These are phyloP conservation scores for Tursiops truncatus DNA, from an alignment of 2,113 vertebrate species.

Conservation along the genomic window DNA sequence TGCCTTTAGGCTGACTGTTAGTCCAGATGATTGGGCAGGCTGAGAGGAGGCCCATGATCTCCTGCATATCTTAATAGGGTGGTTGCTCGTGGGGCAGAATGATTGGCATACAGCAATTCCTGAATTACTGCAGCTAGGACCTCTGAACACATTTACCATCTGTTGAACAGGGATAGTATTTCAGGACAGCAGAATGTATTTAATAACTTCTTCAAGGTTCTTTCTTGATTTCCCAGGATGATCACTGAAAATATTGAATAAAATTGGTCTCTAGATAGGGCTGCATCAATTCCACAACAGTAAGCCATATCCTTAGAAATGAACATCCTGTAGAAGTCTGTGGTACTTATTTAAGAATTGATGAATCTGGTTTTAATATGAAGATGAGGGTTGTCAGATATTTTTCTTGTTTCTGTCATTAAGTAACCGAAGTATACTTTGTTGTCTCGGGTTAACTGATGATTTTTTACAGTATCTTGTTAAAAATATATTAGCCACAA, in stretches of 20 bases:
- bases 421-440: not conserved
- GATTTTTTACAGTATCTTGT: not conserved
- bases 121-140: slow-evolving; percentile 58
- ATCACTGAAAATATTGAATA: slow-evolving; percentile 65
- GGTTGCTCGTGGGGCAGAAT: slow-evolving; percentile 13
- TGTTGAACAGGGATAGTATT: slow-evolving; percentile 68
- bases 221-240: slow-evolving; percentile 70
- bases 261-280: slow-evolving; percentile 43
- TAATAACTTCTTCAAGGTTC: slow-evolving; percentile 67
- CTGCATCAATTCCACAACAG: slow-evolving; percentile 17
- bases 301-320: not conserved
- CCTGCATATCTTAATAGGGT: slow-evolving; percentile 47
- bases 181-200: slow-evolving; percentile 61
- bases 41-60: not conserved
- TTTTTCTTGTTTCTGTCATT: not conserved
- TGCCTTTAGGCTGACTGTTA: slow-evolving; percentile 30
- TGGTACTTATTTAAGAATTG: not conserved
- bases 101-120: slow-evolving; percentile 68
- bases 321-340: not conserved
- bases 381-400: not conserved
- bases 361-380: not conserved
- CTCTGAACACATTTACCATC: slow-evolving; percentile 69
- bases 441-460: not conserved
- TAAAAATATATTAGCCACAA: not conserved
- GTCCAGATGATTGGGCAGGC: not conserved